A percentile compares a stretch with the other conserved stretches of the same genome.
phyloP scores from a whole-genome alignment of 2,797 vertebrate genomes.

The Mycteria americana region DNA sequence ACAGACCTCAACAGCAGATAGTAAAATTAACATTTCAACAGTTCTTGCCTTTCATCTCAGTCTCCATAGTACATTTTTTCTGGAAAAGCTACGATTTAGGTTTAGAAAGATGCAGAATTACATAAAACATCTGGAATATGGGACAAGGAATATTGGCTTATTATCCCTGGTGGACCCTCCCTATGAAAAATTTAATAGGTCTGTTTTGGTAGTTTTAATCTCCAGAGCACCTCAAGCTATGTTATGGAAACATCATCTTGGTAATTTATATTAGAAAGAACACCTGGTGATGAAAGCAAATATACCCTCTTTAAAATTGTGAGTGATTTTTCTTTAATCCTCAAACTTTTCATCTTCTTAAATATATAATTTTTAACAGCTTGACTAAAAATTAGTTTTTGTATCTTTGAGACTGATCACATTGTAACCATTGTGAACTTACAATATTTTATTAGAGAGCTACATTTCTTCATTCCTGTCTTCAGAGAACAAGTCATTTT shows the following conservation, averaged over 20 bases:
- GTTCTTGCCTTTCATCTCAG: constrained; percentile 94
- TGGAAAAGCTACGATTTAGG: constrained; percentile 84
- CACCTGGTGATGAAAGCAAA: constrained; percentile 93
- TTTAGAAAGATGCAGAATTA: constrained; percentile 91
- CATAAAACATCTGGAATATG: constrained; percentile 97
- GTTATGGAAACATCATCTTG: constrained; percentile 96
- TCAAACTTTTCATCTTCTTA: constrained; percentile 78
- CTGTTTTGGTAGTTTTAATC: constrained; percentile 96
- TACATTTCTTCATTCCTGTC: constrained; percentile 48
- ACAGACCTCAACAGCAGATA: constrained; percentile 96
- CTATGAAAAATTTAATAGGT: constrained; percentile 98
- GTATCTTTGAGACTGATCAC: constrained; percentile 65
- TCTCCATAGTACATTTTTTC: constrained; percentile 89
- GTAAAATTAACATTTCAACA: constrained; percentile 99
- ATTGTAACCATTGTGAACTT: constrained; percentile 63
- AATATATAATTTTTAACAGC: constrained; percentile 70
- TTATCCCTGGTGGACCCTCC: constrained; percentile 91
- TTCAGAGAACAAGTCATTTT: constrained; percentile 68
- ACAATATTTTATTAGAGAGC: constrained; percentile 58
- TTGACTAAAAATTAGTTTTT: constrained; percentile 70
- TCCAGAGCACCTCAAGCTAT: constrained; percentile 88
- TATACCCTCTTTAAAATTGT: constrained; percentile 78
- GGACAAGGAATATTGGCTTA: constrained; percentile 95
- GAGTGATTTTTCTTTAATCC: constrained; percentile 79
- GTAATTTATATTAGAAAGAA: constrained; percentile 94